phyloP scores from a whole-genome alignment of 92 coral and sea anemone species.

The Parazoanthus atlanticus region DNA sequence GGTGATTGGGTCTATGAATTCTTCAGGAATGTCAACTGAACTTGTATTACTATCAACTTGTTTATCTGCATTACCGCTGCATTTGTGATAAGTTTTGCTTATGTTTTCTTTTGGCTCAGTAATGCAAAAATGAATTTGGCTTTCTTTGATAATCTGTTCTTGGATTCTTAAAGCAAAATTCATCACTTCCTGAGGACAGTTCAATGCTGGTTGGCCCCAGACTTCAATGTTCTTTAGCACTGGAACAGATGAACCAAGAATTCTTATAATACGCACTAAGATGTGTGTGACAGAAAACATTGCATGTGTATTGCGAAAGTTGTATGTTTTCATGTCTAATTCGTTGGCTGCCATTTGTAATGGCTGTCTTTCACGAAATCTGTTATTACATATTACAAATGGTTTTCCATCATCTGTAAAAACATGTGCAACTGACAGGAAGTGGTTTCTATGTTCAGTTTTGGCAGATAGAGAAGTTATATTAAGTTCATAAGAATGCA shows the following conservation, averaged over 20 bases:
- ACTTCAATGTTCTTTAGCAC: conserved; percentile 83
- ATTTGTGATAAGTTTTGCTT: background rate
- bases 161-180: conserved; percentile 59
- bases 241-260: conserved; percentile 81
- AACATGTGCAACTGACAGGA: conserved; percentile 72
- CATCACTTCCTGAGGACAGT: conserved; percentile 54
- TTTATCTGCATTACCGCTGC: background rate
- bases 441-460: conserved; percentile 60
- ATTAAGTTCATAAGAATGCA: conserved; percentile 53
- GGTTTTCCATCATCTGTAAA: conserved; percentile 65
- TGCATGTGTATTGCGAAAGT: conserved; percentile 69
- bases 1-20: conserved; percentile 91
- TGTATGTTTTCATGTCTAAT: conserved; percentile 28
- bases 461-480: conserved; percentile 72
- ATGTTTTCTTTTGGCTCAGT: conserved; percentile 6
- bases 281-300: conserved; percentile 77
- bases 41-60: background rate
- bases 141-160: conserved; percentile 37
- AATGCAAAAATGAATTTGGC: background rate
- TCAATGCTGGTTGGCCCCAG: conserved; percentile 81
- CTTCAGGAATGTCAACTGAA: conserved; percentile 68
- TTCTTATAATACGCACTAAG: conserved; percentile 66
- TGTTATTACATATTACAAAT: conserved; percentile 61
- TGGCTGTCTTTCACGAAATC: conserved; percentile 52
- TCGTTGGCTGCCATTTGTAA: background rate